These are phyloP conservation scores for Phyto melanocephala DNA, from an alignment of 2,888 invertebrate species.

Conservation along the genomic window DNA sequence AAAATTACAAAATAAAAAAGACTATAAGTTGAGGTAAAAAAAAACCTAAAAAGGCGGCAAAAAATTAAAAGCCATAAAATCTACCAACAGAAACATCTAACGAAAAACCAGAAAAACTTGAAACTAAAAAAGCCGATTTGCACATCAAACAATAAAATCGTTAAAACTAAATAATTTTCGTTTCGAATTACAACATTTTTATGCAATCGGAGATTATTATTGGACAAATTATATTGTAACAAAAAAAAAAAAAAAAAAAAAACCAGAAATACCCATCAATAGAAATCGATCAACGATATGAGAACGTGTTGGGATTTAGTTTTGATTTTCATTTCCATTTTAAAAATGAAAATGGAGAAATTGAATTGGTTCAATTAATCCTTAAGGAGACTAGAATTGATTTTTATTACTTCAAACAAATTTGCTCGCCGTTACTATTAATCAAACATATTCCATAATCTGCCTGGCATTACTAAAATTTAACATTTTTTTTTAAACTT, in stretches of 20 bases:
- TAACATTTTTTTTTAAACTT: no score
- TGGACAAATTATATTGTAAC: neutral
- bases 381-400: no score
- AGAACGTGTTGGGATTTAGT: constrained; percentile 2
- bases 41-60: constrained; percentile 16
- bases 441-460: no score
- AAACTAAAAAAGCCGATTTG: neutral
- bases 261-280: neutral
- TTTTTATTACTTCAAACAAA: no score
- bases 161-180: constrained; percentile 21
- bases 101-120: neutral
- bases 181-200: constrained; percentile 43
- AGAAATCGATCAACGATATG: constrained; percentile 3
- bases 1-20: constrained; percentile 20
- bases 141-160: neutral
- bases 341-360: neutral
- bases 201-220: constrained; percentile 12
- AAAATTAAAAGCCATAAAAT: constrained; percentile 8
- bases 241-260: neutral
- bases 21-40: neutral
- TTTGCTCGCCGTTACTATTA: no score
- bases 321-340: neutral
- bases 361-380: no score
- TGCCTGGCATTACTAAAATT: no score
- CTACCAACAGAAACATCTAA: neutral